phyloP scores from a whole-genome alignment of 2,797 vertebrate species.

The Acomys russatus region DNA sequence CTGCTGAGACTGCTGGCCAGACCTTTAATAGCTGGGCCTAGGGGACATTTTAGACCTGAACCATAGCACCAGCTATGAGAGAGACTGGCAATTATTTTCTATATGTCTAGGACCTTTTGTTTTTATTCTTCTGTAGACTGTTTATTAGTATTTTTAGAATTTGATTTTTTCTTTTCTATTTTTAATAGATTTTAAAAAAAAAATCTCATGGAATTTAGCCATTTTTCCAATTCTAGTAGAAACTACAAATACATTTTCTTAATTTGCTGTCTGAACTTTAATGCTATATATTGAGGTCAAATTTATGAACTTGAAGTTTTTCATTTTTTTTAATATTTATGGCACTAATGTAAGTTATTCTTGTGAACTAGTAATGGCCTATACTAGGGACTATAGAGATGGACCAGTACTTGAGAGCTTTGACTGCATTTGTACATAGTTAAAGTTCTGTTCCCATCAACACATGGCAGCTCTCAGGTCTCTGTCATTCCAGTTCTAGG shows the following conservation, averaged over 20 bases:
- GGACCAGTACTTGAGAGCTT: not conserved
- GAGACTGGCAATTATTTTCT: not conserved
- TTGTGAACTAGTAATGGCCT: not conserved
- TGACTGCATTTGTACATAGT: not conserved
- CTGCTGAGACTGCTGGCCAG: not conserved
- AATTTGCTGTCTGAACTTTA: slow-evolving; percentile 34
- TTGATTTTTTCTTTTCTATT: not conserved
- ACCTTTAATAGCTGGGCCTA: not conserved
- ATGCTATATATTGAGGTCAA: not conserved
- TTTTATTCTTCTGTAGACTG: not conserved
- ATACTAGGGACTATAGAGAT: not conserved
- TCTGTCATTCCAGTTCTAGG: not conserved
- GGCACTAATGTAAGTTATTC: not conserved
- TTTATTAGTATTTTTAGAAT: not conserved
- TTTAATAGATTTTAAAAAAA: slow-evolving; percentile 27
- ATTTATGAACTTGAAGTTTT: not conserved
- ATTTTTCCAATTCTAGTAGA: not conserved
- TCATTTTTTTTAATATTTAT: not conserved
- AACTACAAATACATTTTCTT: not conserved
- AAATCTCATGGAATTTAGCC: not conserved
- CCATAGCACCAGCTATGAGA: not conserved
- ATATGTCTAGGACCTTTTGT: not conserved
- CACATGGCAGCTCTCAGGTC: not conserved
- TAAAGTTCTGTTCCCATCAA: not conserved
- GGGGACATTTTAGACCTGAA: not conserved